These are phyloP conservation scores for Lamprologus speciosus DNA, from an alignment of 2,113 vertebrate species.

Conservation along the genomic window DNA sequence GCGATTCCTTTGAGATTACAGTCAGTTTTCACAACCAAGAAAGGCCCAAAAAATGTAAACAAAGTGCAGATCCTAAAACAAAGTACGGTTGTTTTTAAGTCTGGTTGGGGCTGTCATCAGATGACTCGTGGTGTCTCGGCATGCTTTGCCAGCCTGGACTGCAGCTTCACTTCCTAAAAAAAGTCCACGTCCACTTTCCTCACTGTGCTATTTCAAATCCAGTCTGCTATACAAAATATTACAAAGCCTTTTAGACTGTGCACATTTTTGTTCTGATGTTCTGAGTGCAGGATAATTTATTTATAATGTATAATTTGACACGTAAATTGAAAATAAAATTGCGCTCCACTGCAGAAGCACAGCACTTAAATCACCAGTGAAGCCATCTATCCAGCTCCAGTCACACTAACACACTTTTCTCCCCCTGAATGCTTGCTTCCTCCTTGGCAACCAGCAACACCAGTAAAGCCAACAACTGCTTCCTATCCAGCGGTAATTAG, in stretches of 20 bases:
- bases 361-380: not conserved
- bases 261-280: fast-evolving
- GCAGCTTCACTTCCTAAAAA: not conserved
- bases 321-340: not conserved
- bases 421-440: not conserved
- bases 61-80: fast-evolving
- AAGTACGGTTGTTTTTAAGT: not conserved
- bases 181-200: not conserved
- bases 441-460: not conserved
- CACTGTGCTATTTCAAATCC: not conserved
- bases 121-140: not conserved
- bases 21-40: not conserved
- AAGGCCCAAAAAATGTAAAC: not conserved
- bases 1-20: not conserved
- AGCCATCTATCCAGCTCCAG: not conserved
- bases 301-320: not conserved
- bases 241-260: fast-evolving
- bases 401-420: not conserved
- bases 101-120: fast-evolving
- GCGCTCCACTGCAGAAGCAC: fast-evolving
- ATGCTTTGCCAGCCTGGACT: not conserved
- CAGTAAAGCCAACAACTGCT: not conserved
- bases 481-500: conserved; percentile 15
- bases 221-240: fast-evolving
- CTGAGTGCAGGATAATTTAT: not conserved